Evolutionary conservation across 1,140 invertebrate genomes (phyloP), one percentile per base, ranked within the genome.

Genomic region (Drusus annulatus): DNA sequence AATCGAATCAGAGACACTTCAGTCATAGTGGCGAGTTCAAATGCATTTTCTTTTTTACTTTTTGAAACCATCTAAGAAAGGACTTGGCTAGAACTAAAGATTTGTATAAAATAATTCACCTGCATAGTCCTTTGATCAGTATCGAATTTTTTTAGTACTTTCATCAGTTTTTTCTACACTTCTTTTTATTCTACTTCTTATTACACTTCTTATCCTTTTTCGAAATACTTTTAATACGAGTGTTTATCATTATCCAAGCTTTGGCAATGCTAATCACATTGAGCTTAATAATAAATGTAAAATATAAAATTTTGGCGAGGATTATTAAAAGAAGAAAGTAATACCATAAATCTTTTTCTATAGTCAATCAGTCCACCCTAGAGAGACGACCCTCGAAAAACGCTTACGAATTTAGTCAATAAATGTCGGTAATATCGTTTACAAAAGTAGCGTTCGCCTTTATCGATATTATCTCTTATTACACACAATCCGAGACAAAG

Each of bases 401-500:
- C 19, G 78, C 78, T 73, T 79, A 79, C 77, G 77, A 60, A 73
- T 79, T 79, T 60, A 73, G 23, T 51, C 54, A 51, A 54, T 56
- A 78, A 60, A 79, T 79, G 58, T 69, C 65, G 17, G 69, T 75
- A 79, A 79, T 79, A 79, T 73, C 78, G 60, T 74, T 75, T 73
- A 60, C 31, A 54, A 62, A 74, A 79, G 78, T 83, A 76, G 79
- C 79, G 68, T 81, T 83, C 82, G 71, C 79, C 74, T 83, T 78
- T 80, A 62, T 62, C 65, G 79, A 58, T 76, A 80, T 80, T 80
- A 79, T 80, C 68, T 79, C 78, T 62, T 81, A 75, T 83, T 81
- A 81, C 79, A 45, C 63, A 80, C 69, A 78, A 79, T 75, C 79
- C 69, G 62, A 71, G 81, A 80, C 78, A 78, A 60, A 76, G 79